These are phyloP conservation scores for Phylloscopus trochiloides DNA, from an alignment of 2,113 vertebrate species.

Conservation along the genomic window DNA sequence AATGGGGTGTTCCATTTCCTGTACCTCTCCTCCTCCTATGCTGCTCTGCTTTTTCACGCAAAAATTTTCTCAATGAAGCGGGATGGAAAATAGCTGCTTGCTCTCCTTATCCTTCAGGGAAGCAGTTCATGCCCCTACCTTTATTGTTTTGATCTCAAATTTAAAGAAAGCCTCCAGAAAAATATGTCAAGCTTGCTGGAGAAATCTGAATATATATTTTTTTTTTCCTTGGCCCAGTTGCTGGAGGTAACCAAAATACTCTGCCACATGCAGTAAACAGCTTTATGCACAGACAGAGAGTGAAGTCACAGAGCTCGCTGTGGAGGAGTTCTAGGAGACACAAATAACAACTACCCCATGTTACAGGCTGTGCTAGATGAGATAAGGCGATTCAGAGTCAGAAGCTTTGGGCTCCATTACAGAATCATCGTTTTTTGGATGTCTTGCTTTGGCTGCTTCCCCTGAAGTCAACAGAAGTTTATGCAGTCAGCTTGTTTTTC, in stretches of 20 bases:
- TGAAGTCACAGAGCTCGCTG: not conserved
- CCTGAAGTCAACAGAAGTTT: not conserved
- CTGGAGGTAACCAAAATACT: constrained; percentile 4
- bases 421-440: not conserved
- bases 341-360: not conserved
- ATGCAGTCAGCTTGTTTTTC: not conserved
- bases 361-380: not conserved
- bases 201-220: not conserved
- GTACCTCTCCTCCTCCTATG: not conserved
- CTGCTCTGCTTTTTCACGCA: not conserved
- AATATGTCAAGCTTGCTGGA: not conserved
- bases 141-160: not conserved
- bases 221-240: not conserved
- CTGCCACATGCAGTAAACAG: not conserved
- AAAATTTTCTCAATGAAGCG: constrained; percentile 9
- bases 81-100: constrained; percentile 1
- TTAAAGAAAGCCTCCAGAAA: not conserved
- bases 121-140: not conserved
- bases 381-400: not conserved
- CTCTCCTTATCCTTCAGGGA: not conserved
- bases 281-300: not conserved
- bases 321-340: not conserved
- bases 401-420: not conserved
- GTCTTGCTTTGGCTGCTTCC: not conserved
- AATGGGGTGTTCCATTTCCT: not conserved